Evolutionary conservation across 2,888 invertebrate species (phyloP).

Genomic region (Eudemis profundana): DNA sequence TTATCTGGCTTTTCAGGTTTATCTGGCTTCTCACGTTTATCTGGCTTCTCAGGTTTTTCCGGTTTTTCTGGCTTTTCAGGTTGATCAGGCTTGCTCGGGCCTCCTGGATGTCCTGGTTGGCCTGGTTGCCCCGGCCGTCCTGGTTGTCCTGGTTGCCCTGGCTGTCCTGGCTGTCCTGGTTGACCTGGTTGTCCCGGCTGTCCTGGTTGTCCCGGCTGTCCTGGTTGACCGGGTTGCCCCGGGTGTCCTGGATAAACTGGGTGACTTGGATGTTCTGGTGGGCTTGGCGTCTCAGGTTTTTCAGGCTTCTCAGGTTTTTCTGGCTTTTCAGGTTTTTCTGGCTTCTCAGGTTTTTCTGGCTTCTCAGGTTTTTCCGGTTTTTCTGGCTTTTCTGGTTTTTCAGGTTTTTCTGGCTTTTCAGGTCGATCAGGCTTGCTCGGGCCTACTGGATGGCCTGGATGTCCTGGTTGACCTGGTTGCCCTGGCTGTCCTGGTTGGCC

Average conservation of each 20-base stretch:
- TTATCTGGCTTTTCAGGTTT: background rate
- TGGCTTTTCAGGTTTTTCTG: too few relatives aligned
- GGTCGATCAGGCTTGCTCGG: too few relatives aligned
- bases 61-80: background rate
- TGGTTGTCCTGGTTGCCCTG: background rate
- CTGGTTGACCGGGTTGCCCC: background rate
- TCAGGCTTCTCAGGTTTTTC: too few relatives aligned
- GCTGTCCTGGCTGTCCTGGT: background rate
- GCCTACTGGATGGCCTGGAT: too few relatives aligned
- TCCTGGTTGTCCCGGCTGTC: background rate
- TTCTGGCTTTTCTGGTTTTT: too few relatives aligned
- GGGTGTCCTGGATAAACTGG: constrained; percentile 11
- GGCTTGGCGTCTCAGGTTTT: constrained; percentile 1
- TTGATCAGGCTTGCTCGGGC: too few relatives aligned
- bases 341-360: too few relatives aligned
- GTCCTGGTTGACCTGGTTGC: too few relatives aligned
- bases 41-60: background rate
- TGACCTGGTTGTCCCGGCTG: background rate
- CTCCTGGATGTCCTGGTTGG: background rate
- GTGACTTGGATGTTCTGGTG: background rate
- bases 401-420: too few relatives aligned
- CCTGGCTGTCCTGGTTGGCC: background rate
- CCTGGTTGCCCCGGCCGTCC: background rate
- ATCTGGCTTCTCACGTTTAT: background rate
- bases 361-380: too few relatives aligned